These are phyloP conservation scores for Toxotes lorentzi DNA, from an alignment of 2,797 vertebrate species.

Conservation along the genomic window DNA sequence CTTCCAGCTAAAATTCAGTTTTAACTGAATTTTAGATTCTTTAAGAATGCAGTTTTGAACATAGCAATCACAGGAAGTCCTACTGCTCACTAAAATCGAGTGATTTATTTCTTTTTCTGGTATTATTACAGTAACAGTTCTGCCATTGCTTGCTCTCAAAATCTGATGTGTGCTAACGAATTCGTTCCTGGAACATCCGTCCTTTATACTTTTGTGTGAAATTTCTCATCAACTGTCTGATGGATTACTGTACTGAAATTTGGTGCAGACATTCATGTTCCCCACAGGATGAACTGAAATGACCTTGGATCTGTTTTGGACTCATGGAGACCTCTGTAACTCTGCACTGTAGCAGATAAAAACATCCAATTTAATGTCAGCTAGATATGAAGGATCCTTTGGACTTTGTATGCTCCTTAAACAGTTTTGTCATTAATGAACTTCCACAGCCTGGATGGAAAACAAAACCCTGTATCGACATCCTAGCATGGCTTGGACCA, in stretches of 20 bases:
- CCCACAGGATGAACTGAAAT: no score
- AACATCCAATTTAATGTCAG: neutral
- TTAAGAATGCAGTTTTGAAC: slow-evolving; percentile 1
- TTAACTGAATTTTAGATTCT: no score
- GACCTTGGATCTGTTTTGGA: neutral
- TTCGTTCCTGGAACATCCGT: no score
- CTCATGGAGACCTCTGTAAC: neutral
- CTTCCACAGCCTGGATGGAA: slow-evolving; percentile 3
- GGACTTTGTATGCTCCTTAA: neutral
- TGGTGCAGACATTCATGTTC: no score
- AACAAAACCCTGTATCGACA: neutral
- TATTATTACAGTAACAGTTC: neutral
- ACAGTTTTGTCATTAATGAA: slow-evolving; percentile 11
- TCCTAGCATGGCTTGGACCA: slow-evolving; percentile 17
- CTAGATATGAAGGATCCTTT: slow-evolving; percentile 2
- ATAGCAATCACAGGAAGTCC: slow-evolving; percentile 5
- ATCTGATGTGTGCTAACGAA: no score
- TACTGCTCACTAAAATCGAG: neutral
- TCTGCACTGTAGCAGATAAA: neutral
- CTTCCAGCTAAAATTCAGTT: neutral
- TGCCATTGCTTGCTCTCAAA: neutral
- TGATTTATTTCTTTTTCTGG: neutral
- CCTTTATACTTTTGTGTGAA: no score
- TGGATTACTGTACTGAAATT: no score
- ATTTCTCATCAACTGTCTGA: no score